Conservation (phyloP, 2,797 vertebrate species). For the Acanthiza pusilla region DNA sequence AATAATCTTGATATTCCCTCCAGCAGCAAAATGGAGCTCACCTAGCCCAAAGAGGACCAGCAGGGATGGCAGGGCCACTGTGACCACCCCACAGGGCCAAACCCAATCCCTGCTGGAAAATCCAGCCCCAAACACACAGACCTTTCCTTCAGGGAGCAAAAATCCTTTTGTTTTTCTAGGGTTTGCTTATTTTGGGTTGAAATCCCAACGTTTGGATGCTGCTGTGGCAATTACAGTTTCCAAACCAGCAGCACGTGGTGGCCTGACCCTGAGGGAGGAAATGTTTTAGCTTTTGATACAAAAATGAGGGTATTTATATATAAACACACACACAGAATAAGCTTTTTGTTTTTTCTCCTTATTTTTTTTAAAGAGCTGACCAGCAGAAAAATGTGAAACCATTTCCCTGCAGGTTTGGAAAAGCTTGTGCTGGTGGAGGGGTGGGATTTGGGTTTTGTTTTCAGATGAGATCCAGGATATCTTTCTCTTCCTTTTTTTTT, state of each 20-base stretch:
- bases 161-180: not conserved
- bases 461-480: not conserved
- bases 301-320: not conserved
- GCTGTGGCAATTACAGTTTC: not conserved
- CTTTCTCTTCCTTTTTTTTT: not conserved
- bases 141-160: not conserved
- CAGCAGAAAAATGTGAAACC: slow-evolving; percentile 37
- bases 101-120: not conserved
- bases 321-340: not conserved
- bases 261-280: not conserved
- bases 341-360: not conserved
- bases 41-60: not conserved
- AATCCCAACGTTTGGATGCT: not conserved
- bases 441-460: not conserved
- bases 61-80: not conserved
- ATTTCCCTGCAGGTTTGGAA: slow-evolving; percentile 46
- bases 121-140: not conserved
- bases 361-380: not conserved
- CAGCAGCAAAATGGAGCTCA: not conserved
- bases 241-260: not conserved
- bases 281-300: not conserved
- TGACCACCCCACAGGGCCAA: not conserved
- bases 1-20: not conserved
- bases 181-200: not conserved
- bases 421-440: slow-evolving; percentile 52